Conservation (phyloP, 2,797 vertebrate genomes). For the Thamnophis elegans region DNA sequence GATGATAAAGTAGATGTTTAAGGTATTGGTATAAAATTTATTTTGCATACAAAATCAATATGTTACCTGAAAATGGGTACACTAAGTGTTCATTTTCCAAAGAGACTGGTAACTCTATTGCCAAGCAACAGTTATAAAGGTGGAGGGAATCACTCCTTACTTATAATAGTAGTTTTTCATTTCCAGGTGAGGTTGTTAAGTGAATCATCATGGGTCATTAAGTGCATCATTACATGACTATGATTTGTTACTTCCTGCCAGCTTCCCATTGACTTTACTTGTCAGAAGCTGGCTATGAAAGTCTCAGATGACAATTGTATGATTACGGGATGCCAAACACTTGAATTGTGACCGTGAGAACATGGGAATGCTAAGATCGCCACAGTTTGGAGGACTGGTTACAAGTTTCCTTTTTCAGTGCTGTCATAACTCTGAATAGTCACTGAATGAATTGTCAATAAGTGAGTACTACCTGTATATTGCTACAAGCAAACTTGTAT, state of each 20-base stretch:
- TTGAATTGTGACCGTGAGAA: neutral
- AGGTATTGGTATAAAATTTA: neutral
- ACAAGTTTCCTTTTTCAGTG: neutral
- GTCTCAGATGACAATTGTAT: neutral
- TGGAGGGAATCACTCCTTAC: neutral
- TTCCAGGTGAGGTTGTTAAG: neutral
- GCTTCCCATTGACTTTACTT: neutral
- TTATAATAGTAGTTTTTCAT: neutral
- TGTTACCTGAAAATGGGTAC: neutral
- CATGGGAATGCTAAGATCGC: neutral
- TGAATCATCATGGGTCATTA: neutral
- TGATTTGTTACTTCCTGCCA: neutral
- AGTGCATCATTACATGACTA: neutral
- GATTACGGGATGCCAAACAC: neutral
- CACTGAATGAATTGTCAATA: neutral
- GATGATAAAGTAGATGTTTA: slow-evolving; percentile 72
- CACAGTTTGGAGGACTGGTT: neutral
- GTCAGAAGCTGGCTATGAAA: neutral
- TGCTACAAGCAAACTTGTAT: neutral
- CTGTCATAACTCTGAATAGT: neutral
- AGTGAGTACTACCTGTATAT: neutral
- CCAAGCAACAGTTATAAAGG: neutral
- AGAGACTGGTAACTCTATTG: neutral
- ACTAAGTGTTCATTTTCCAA: neutral
- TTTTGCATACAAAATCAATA: neutral